A percentile compares a stretch with the other conserved stretches of the same genome.
phyloP scores from a whole-genome alignment of 2,113 vertebrate species.

The Octodon degus region DNA sequence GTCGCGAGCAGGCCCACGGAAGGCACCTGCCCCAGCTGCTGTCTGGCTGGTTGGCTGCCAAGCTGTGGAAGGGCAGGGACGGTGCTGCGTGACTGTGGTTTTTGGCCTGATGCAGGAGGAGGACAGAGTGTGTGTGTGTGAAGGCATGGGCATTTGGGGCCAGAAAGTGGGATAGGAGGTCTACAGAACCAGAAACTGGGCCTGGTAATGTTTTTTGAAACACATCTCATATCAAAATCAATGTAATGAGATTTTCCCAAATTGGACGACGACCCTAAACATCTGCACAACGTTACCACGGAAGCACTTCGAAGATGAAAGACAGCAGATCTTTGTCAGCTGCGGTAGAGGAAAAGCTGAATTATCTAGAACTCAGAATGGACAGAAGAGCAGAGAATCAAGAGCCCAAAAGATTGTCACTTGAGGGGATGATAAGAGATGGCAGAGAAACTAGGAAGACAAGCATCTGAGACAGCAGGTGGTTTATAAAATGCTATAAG shows the following conservation, averaged over 20 bases:
- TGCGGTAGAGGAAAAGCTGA: background rate
- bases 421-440: background rate
- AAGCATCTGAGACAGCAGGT: fast-evolving
- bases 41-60: background rate
- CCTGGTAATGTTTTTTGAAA: background rate
- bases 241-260: background rate
- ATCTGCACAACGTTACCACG: too few species aligned
- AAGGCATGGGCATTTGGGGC: background rate
- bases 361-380: background rate
- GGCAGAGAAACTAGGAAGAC: background rate
- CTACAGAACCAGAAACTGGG: background rate
- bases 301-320: background rate
- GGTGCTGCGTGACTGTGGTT: background rate
- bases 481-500: background rate
- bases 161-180: background rate
- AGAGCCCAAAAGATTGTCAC: background rate
- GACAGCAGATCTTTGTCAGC: background rate
- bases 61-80: too few species aligned
- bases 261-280: background rate
- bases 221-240: background rate
- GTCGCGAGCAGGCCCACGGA: background rate
- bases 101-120: background rate
- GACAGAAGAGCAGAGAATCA: too few species aligned
- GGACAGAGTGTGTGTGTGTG: background rate
- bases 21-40: background rate